A percentile compares a stretch with the other conserved stretches of the same genome.
Evolutionary conservation across 2,888 invertebrate species (phyloP).

Genomic region (Buathra laborator): DNA sequence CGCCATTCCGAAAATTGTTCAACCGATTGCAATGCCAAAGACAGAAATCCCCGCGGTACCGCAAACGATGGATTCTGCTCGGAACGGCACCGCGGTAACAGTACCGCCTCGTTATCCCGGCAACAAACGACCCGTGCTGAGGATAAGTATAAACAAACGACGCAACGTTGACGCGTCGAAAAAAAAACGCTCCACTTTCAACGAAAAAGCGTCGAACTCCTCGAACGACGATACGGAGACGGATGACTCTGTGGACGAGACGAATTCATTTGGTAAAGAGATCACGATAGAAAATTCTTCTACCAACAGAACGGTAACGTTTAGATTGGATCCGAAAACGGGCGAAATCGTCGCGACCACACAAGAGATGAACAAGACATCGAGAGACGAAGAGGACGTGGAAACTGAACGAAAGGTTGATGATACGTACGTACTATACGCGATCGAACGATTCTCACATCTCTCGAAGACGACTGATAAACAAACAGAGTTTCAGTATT

Average conservation of each 20-base stretch:
- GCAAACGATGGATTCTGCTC: background rate
- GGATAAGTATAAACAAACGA: conserved; percentile 74
- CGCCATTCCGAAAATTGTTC: background rate
- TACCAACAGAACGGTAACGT: conserved; percentile 67
- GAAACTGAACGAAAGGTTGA: conserved; percentile 53
- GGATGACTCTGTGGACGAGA: conserved; percentile 32
- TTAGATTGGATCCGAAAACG: conserved; percentile 70
- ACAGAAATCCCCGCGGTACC: background rate
- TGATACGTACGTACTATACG: conserved; percentile 48
- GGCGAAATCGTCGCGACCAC: conserved; percentile 72
- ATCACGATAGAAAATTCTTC: conserved; percentile 67
- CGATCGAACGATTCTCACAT: background rate
- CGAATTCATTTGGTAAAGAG: conserved; percentile 51
- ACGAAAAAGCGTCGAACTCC: background rate
- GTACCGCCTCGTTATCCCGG: conserved; percentile 13
- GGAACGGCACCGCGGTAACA: conserved; percentile 5
- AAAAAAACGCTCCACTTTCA: background rate
- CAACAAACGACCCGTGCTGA: conserved; percentile 69
- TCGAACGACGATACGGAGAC: background rate
- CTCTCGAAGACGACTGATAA: background rate
- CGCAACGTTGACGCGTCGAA: conserved; percentile 29
- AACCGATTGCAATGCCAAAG: background rate
- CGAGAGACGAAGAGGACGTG: conserved; percentile 10
- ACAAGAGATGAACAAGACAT: conserved; percentile 39
- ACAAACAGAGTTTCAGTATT: background rate